Evolutionary conservation across 64 coral and sea anemone species (phyloP).

Genomic region (Actinia equina): DNA sequence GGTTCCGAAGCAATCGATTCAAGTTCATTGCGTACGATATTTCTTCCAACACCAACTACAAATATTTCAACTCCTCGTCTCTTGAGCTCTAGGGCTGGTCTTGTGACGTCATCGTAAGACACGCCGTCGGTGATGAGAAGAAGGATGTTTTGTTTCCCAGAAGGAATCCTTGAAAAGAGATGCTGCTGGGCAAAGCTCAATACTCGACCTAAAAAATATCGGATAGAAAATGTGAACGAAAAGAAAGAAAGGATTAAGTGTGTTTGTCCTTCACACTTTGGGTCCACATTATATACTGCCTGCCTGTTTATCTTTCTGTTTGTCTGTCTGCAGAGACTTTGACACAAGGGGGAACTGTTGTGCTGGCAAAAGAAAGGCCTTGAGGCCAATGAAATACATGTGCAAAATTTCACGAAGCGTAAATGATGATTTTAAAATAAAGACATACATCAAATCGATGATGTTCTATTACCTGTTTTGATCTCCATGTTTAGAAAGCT

Average conservation of each 20-base stretch:
- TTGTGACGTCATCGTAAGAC: slow-evolving; percentile 53
- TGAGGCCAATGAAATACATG: background rate
- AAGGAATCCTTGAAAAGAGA: slow-evolving; percentile 28
- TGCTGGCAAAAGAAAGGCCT: too few relatives aligned
- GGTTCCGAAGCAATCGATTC: slow-evolving; percentile 49
- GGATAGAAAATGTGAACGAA: background rate
- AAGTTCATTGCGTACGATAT: slow-evolving; percentile 40
- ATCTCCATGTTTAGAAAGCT: slow-evolving; percentile 53
- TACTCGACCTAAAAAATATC: slow-evolving; percentile 24
- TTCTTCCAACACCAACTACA: slow-evolving; percentile 33
- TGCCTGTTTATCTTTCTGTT: too few relatives aligned
- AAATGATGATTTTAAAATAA: too few relatives aligned
- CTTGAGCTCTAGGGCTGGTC: slow-evolving; percentile 39
- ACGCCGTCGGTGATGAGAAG: slow-evolving; percentile 47
- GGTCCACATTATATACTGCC: too few relatives aligned
- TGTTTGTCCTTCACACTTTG: too few relatives aligned
- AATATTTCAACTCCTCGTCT: slow-evolving; percentile 51
- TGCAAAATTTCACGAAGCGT: too few relatives aligned
- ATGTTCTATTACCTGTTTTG: slow-evolving; percentile 10
- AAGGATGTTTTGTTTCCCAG: slow-evolving; percentile 46
- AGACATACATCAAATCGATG: too few relatives aligned
- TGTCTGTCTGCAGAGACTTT: too few relatives aligned
- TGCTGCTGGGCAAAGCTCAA: slow-evolving; percentile 41
- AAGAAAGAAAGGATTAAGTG: too few relatives aligned
- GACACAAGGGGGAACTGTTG: too few relatives aligned